phyloP scores from a whole-genome alignment of 2,797 vertebrate species.

The Mormyrops boulengeri region DNA sequence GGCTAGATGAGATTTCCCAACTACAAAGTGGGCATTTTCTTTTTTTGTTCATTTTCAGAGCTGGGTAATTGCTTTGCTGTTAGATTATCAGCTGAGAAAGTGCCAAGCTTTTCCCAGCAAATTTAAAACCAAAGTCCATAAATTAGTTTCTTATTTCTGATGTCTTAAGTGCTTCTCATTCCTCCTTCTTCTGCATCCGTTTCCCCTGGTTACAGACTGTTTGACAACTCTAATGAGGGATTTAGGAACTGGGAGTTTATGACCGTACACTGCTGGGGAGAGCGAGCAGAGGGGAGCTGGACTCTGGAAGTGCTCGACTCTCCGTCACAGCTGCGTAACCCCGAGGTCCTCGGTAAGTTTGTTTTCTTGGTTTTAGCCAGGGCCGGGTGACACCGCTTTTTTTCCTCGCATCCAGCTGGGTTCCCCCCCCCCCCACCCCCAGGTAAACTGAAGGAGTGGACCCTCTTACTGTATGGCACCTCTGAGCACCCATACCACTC shows the following conservation, averaged over 20 bases:
- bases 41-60: slow-evolving; percentile 17
- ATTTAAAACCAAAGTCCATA: slow-evolving; percentile 4
- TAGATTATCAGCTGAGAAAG: neutral
- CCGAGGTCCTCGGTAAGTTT: slow-evolving; percentile 71
- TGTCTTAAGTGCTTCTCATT: neutral
- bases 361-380: neutral
- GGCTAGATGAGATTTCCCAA: neutral
- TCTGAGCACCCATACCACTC: slow-evolving; percentile 64
- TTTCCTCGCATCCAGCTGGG: neutral
- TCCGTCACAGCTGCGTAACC: slow-evolving; percentile 74
- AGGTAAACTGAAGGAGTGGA: slow-evolving; percentile 89
- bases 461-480: slow-evolving; percentile 74
- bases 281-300: slow-evolving; percentile 77
- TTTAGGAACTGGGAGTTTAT: slow-evolving; percentile 94
- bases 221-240: slow-evolving; percentile 80
- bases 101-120: neutral
- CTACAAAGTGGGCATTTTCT: slow-evolving; percentile 7
- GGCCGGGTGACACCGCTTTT: neutral
- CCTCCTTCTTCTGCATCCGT: neutral
- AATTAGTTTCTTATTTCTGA: slow-evolving; percentile 4
- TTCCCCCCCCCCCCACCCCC: slow-evolving; percentile 10
- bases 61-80: slow-evolving; percentile 11
- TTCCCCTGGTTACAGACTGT: slow-evolving; percentile 54
- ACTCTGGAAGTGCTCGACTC: slow-evolving; percentile 79
- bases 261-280: slow-evolving; percentile 90